Conservation (phyloP, 1,140 invertebrate species). For the Nilaparvata lugens region DNA sequence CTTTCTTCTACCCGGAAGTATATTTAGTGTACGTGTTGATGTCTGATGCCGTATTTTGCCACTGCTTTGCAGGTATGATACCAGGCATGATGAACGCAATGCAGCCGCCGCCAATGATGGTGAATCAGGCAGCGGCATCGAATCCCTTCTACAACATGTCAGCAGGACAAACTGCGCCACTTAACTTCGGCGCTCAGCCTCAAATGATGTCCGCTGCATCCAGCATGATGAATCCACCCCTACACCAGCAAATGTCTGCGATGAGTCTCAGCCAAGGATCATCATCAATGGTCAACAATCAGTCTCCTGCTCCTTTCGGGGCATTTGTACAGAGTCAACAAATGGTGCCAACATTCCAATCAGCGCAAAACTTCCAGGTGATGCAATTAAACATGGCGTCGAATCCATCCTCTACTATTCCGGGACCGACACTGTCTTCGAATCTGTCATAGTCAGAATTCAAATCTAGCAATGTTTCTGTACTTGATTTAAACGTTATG, state of each 20-base stretch:
- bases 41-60: background rate
- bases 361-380: too few species aligned
- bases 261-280: conserved; percentile 35
- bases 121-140: conserved; percentile 11
- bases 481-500: too few species aligned
- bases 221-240: conserved; percentile 31
- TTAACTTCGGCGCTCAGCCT: conserved; percentile 13
- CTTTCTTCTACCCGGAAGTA: background rate
- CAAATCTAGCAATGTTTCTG: too few species aligned
- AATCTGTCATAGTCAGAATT: too few species aligned
- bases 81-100: background rate
- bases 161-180: conserved; percentile 16
- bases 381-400: too few species aligned
- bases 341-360: too few species aligned
- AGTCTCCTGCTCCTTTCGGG: conserved; percentile 8
- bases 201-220: conserved; percentile 17
- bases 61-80: background rate
- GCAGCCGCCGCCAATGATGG: conserved; percentile 10
- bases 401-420: too few species aligned
- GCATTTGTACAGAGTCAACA: background rate
- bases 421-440: too few species aligned
- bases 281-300: conserved; percentile 11
- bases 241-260: conserved; percentile 47
- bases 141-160: conserved; percentile 29
- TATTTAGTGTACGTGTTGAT: background rate